Evolutionary conservation across 2,113 vertebrate genomes (phyloP), one percentile per base, ranked within the genome.

Genomic region (Nasalis larvatus): DNA sequence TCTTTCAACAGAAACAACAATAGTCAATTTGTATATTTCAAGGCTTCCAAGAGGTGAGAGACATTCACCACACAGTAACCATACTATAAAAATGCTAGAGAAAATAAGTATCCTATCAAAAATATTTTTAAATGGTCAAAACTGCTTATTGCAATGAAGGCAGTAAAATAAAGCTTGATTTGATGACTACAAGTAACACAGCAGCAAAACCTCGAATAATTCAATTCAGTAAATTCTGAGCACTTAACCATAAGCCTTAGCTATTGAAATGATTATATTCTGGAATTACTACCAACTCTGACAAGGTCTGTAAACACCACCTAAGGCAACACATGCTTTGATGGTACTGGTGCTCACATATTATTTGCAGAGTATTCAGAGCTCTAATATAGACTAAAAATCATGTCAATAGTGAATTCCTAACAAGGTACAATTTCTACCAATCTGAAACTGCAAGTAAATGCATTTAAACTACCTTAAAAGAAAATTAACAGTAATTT

Each of bases 1-100:
- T 97, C 96, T 98, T 98, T 98, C 97, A 97, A 97, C 97, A 98
- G 91, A 97, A 97, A 94, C 78, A 96, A 92, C 95, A 91, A 94
- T 54, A 94, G 87, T 77, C 80, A 95, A 89, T 83, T 74, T 69
- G 88, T 71, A 52, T 90, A 95, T 49, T 91, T 76, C 25, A 71
- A 81, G 68, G 25, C 25, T 84, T 84, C 88, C 11, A 74, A 91
- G 80, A 83, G 42, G 54, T 58, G 54, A 98, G 60, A 85, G 16
- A 80, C 49, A 92, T 52, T 78, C 89, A 68, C 60, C 49, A 74
- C 54, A 80, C 2, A 80, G 58, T 49, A 85, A 73, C 40, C 12
- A 81, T 2, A 35, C 9, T 89, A 32, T 49, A 25, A 17, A 71
- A 92, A 89, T 71, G 35, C 14, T 78, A 80, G 49, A 73, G 54